These are phyloP conservation scores for Parnassius glacialis DNA, from an alignment of 2,888 invertebrate genomes.

Conservation along the genomic window DNA sequence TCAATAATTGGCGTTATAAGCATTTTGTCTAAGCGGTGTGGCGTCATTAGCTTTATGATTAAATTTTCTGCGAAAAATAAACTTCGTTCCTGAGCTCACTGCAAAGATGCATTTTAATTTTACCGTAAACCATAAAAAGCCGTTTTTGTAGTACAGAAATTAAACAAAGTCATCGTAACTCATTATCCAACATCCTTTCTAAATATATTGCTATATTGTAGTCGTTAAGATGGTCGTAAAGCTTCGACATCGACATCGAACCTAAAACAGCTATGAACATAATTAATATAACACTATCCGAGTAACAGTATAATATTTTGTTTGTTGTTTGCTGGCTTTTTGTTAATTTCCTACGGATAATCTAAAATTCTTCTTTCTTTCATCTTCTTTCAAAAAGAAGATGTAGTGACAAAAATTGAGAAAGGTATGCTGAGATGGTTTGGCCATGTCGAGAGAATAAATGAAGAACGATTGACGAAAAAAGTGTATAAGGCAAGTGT, in stretches of 20 bases:
- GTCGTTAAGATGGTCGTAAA: conserved; percentile 27
- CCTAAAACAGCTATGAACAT: conserved; percentile 8
- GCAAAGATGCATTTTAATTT: not conserved
- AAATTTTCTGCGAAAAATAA: too few relatives aligned
- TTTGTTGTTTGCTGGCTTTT: not conserved
- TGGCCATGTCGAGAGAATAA: too few relatives aligned
- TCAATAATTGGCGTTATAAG: too few relatives aligned
- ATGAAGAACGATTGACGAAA: too few relatives aligned
- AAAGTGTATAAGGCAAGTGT: too few relatives aligned
- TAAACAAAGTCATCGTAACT: conserved; percentile 29
- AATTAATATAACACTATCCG: conserved; percentile 16
- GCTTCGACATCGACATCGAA: conserved; percentile 26
- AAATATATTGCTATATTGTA: conserved; percentile 34
- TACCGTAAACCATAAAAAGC: conserved; percentile 10
- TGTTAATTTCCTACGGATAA: not conserved
- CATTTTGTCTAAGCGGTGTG: too few relatives aligned
- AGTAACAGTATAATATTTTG: not conserved
- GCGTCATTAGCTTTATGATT: too few relatives aligned
- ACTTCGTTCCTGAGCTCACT: too few relatives aligned
- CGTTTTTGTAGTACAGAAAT: conserved; percentile 27
- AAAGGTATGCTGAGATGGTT: too few relatives aligned
- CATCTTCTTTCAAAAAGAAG: too few relatives aligned
- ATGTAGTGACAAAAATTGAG: too few relatives aligned
- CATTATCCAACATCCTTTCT: conserved; percentile 29
- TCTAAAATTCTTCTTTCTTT: too few relatives aligned